Conservation (phyloP, 2,113 vertebrate genomes). For the Colistium nudipinnis region DNA sequence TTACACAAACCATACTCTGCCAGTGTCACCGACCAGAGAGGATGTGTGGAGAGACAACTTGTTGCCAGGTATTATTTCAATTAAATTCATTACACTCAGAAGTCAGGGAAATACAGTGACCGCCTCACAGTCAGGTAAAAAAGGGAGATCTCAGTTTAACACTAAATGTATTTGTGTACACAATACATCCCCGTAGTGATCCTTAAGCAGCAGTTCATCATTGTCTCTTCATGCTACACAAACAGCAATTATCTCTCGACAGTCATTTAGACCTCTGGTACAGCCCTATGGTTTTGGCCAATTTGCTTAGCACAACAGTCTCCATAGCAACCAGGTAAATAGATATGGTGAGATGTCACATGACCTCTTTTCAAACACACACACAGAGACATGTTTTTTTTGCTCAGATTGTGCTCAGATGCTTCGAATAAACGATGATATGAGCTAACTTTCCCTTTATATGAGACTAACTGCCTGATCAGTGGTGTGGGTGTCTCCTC, state of each 20-base stretch:
- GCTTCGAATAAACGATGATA: not conserved
- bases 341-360: not conserved
- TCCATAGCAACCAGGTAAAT: constrained; percentile 30
- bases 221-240: not conserved
- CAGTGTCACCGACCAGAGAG: constrained; percentile 7
- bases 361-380: not conserved
- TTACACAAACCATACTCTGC: constrained; percentile 47
- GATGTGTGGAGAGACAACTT: constrained; percentile 31
- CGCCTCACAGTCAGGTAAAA: not conserved
- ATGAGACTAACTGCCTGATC: not conserved
- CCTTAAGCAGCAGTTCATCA: not conserved
- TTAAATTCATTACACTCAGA: constrained; percentile 3
- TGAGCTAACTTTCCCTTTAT: not conserved
- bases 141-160: not conserved
- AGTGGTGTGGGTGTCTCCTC: not conserved
- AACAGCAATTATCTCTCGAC: constrained; percentile 8
- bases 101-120: not conserved
- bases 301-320: constrained; percentile 12
- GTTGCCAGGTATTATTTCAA: constrained; percentile 18
- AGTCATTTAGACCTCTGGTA: not conserved
- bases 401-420: constrained; percentile 4
- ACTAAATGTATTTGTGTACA: not conserved
- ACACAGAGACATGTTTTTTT: not conserved
- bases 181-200: too few species aligned
- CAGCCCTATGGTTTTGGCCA: not conserved